These are phyloP conservation scores for Tachina lurida DNA, from an alignment of 2,888 invertebrate species.

Conservation along the genomic window DNA sequence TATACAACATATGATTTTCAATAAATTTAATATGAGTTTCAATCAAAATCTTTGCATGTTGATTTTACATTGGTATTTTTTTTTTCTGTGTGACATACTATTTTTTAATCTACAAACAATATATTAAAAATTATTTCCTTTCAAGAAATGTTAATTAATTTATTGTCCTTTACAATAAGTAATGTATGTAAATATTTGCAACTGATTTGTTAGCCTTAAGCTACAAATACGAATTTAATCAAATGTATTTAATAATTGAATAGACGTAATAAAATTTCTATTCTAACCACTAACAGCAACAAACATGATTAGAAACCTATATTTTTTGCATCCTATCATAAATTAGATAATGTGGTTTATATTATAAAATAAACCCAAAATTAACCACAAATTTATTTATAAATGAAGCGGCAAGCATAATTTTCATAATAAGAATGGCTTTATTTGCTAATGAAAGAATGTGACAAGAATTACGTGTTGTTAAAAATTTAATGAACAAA, in stretches of 20 bases:
- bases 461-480: no score
- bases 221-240: background rate
- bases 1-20: no score
- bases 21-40: no score
- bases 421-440: background rate
- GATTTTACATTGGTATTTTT: no score
- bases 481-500: no score
- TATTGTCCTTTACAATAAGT: background rate
- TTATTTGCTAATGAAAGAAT: no score
- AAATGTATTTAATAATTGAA: background rate
- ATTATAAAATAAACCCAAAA: background rate
- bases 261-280: background rate
- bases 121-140: background rate
- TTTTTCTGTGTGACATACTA: background rate
- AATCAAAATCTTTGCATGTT: no score
- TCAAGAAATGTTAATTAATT: background rate
- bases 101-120: background rate
- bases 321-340: background rate
- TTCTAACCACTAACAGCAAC: background rate
- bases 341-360: constrained; percentile 16
- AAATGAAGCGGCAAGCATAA: background rate
- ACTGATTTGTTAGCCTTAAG: background rate
- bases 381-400: constrained; percentile 6
- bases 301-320: background rate
- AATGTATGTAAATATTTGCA: background rate